A percentile compares a stretch with the other conserved stretches of the same genome.
Conservation (phyloP, 2,888 invertebrate species). For the Eristalis intricaria region DNA sequence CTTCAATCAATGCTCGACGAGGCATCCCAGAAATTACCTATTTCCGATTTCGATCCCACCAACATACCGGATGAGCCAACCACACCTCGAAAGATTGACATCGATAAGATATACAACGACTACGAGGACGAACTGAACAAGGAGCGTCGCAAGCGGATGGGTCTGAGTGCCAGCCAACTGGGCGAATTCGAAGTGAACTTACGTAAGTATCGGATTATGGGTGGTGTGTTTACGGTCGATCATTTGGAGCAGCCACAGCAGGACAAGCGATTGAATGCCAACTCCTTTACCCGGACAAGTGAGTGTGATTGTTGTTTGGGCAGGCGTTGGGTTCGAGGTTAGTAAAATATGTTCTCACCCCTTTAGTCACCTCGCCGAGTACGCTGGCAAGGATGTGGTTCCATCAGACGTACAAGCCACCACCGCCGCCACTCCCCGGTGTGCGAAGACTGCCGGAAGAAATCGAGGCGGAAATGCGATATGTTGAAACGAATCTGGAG, state of each 20-base stretch:
- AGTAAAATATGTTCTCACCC: not conserved
- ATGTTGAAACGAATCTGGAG: conserved; percentile 88
- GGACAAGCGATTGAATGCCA: conserved; percentile 79
- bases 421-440: conserved; percentile 85
- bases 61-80: conserved; percentile 75
- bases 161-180: conserved; percentile 79
- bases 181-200: conserved; percentile 86
- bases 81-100: conserved; percentile 77
- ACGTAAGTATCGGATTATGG: conserved; percentile 88
- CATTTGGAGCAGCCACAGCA: conserved; percentile 90
- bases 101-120: conserved; percentile 80
- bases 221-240: conserved; percentile 89
- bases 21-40: conserved; percentile 76
- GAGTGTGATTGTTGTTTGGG: conserved; percentile 23
- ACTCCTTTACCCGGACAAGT: conserved; percentile 80
- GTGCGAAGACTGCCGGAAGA: conserved; percentile 89
- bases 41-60: conserved; percentile 76
- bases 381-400: conserved; percentile 84
- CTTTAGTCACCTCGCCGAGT: conserved; percentile 80
- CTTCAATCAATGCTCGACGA: conserved; percentile 79
- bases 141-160: conserved; percentile 77
- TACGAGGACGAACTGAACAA: conserved; percentile 80
- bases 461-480: conserved; percentile 89
- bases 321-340: not conserved
- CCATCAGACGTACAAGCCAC: conserved; percentile 86